These are phyloP conservation scores for Stratiomys singularior DNA, from an alignment of 2,888 invertebrate genomes.

Conservation along the genomic window DNA sequence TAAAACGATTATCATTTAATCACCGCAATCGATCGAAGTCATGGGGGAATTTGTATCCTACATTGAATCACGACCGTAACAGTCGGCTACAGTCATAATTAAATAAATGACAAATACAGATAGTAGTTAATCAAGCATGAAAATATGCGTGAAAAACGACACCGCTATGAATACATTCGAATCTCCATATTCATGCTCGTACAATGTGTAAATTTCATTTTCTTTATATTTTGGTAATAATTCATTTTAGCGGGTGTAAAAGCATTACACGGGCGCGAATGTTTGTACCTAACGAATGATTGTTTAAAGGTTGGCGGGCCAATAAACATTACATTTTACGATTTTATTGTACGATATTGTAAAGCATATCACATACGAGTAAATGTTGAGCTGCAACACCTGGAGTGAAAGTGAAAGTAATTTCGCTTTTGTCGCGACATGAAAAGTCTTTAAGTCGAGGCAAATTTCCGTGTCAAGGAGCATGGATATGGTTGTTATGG, in stretches of 20 bases:
- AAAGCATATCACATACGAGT: neutral
- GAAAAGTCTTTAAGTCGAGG: neutral
- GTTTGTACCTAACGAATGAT: slow-evolving; percentile 5
- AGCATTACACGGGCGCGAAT: neutral
- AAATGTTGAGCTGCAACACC: neutral
- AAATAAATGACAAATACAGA: neutral
- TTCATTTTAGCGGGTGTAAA: neutral
- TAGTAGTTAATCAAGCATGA: neutral
- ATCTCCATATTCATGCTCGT: neutral
- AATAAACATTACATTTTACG: neutral
- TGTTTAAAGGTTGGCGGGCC: slow-evolving; percentile 14
- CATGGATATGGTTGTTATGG: neutral
- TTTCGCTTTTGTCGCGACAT: neutral
- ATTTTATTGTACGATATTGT: neutral
- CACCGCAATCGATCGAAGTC: neutral
- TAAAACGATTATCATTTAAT: neutral
- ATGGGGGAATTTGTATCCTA: neutral
- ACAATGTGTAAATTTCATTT: neutral
- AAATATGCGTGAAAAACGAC: neutral
- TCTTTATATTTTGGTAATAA: neutral
- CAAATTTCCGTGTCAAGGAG: slow-evolving; percentile 1
- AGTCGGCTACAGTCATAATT: neutral
- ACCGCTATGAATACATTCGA: neutral
- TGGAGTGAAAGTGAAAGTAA: slow-evolving; percentile 13
- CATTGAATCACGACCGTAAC: neutral